phyloP scores from a whole-genome alignment of 2,888 invertebrate species.

The Vesta saturnalis region DNA sequence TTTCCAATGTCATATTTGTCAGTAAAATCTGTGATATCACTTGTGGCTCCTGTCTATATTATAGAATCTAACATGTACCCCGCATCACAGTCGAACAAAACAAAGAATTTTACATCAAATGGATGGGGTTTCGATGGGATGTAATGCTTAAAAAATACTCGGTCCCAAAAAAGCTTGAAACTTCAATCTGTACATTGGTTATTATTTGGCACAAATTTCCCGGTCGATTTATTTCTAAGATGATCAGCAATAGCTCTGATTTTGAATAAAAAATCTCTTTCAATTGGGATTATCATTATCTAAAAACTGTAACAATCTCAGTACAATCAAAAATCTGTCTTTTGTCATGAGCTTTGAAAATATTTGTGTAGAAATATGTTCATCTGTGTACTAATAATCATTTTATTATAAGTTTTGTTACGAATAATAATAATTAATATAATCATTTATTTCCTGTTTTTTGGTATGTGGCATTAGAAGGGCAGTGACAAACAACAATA shows the following conservation, averaged over 20 bases:
- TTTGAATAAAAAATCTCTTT: not conserved
- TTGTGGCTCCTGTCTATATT: not conserved
- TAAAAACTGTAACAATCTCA: not conserved
- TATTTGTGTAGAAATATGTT: not conserved
- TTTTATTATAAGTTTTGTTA: too few relatives aligned
- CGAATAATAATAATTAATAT: too few relatives aligned
- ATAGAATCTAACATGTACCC: not conserved
- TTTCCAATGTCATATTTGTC: slow-evolving; percentile 2
- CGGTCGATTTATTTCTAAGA: not conserved
- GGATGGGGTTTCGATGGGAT: not conserved
- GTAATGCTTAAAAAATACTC: too few relatives aligned
- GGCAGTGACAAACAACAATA: not conserved
- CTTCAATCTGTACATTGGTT: not conserved
- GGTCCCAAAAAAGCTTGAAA: not conserved
- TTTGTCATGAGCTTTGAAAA: not conserved
- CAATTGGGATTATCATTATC: not conserved
- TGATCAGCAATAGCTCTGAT: slow-evolving; percentile 5
- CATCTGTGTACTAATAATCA: not conserved
- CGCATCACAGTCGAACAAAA: not conserved
- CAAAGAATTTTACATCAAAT: not conserved
- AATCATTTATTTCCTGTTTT: not conserved
- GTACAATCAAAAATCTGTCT: not conserved
- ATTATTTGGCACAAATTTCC: not conserved
- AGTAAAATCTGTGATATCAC: not conserved
- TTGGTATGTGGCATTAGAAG: not conserved